Percentiles rank a stretch among this genome's conserved stretches.
Conservation (phyloP, 2,113 vertebrate species). For the Phyllopteryx taeniolatus region DNA sequence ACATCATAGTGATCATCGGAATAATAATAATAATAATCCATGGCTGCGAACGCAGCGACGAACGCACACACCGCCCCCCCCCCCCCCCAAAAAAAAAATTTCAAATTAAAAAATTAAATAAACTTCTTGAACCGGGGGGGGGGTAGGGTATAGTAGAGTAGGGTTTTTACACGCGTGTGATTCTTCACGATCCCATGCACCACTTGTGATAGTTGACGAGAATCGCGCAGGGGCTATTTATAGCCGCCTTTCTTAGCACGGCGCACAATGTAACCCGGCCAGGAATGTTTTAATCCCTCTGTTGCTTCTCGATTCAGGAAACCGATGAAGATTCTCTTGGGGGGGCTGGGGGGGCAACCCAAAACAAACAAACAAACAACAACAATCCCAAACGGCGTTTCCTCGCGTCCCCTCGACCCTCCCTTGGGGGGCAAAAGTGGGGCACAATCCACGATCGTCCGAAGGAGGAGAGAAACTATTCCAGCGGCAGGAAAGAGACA, state of each 20-base stretch:
- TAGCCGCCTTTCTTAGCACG: conserved; percentile 74
- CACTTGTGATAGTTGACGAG: conserved; percentile 76
- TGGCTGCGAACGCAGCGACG: conserved; percentile 10
- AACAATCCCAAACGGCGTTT: conserved; percentile 5
- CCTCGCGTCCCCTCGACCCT: background rate
- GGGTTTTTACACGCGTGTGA: conserved; percentile 25
- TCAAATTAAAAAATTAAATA: no score
- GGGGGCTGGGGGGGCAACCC: background rate
- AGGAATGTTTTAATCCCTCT: conserved; percentile 68
- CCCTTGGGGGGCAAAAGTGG: background rate
- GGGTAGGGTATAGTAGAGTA: background rate
- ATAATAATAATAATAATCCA: conserved; percentile 72
- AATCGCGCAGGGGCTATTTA: conserved; percentile 72
- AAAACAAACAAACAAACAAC: background rate
- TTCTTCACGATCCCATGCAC: conserved; percentile 66
- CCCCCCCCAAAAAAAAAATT: background rate
- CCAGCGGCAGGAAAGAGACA: conserved; percentile 51
- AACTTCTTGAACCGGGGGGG: conserved; percentile 22
- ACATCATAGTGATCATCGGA: conserved; percentile 8
- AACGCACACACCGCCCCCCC: background rate
- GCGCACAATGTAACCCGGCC: conserved; percentile 61
- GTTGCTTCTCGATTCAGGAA: conserved; percentile 60
- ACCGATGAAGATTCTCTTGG: conserved; percentile 25
- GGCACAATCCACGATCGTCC: conserved; percentile 6
- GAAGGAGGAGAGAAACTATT: background rate